Percentiles rank a stretch among this genome's conserved stretches.
Evolutionary conservation across 2,797 vertebrate species (phyloP).

Genomic region (Aeoliscus strigatus): DNA sequence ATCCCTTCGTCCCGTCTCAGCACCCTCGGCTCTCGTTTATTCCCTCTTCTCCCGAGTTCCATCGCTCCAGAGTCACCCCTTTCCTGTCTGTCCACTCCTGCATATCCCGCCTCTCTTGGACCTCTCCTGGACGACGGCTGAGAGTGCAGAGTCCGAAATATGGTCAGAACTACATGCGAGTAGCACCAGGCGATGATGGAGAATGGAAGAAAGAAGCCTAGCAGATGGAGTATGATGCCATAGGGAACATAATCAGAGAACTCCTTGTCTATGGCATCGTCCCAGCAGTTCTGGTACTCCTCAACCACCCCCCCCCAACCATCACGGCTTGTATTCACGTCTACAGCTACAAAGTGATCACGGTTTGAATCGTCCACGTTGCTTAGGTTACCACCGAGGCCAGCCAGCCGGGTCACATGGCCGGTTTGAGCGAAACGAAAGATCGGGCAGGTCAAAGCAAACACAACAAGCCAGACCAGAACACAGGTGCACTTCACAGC

Average conservation of each 20-base stretch:
- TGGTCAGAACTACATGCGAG: constrained; percentile 78
- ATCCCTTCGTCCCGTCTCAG: constrained; percentile 62
- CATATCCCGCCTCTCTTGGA: constrained; percentile 4
- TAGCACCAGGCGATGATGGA: constrained; percentile 83
- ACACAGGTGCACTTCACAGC: constrained; percentile 77
- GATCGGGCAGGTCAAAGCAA: constrained; percentile 79
- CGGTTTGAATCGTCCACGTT: constrained; percentile 11
- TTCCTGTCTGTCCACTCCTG: constrained; percentile 37
- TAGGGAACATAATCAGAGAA: constrained; percentile 80
- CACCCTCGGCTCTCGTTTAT: constrained; percentile 32
- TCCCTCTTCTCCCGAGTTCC: constrained; percentile 35
- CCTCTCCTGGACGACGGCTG: constrained; percentile 58
- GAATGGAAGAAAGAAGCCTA: constrained; percentile 83
- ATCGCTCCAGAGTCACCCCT: constrained; percentile 32
- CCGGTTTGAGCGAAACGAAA: constrained; percentile 81
- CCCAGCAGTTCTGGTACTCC: constrained; percentile 78
- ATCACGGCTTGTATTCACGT: constrained; percentile 27
- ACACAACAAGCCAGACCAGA: constrained; percentile 79
- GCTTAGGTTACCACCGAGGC: constrained; percentile 16
- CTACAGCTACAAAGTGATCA: constrained; percentile 18
- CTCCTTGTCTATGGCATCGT: constrained; percentile 81
- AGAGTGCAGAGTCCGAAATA: constrained; percentile 74
- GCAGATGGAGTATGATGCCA: constrained; percentile 77
- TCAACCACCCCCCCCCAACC: constrained; percentile 24
- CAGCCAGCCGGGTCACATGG: constrained; percentile 51